Evolutionary conservation across 2,113 vertebrate genomes (phyloP).

Genomic region (Caretta caretta): DNA sequence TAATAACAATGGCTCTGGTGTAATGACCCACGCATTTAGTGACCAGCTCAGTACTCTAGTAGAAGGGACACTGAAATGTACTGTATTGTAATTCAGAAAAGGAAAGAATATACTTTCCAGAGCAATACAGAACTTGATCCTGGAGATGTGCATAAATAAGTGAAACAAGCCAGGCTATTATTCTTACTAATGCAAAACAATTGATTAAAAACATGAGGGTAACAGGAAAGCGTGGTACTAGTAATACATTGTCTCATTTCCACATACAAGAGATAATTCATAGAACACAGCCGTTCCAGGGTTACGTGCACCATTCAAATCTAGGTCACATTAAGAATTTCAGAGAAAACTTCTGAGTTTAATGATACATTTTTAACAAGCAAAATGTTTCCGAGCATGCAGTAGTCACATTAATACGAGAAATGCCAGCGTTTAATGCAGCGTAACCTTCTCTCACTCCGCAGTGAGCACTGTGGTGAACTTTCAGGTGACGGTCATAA

Average conservation of each 20-base stretch:
- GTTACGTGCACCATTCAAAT: slow-evolving; percentile 23
- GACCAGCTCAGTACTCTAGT: rapidly evolving
- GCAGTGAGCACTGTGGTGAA: neutral
- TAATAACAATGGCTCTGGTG: neutral
- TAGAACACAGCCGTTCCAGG: neutral
- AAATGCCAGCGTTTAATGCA: slow-evolving; percentile 11
- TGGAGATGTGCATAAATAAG: neutral
- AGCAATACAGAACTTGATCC: neutral
- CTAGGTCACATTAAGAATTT: slow-evolving; percentile 49
- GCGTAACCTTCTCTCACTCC: slow-evolving; percentile 37
- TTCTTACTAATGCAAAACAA: neutral
- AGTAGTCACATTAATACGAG: neutral
- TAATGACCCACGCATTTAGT: neutral
- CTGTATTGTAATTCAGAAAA: neutral
- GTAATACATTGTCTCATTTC: neutral
- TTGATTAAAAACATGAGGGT: rapidly evolving
- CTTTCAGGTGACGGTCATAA: slow-evolving; percentile 46
- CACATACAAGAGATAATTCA: neutral
- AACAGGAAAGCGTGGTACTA: neutral
- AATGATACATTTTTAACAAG: slow-evolving; percentile 30
- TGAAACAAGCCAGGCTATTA: neutral
- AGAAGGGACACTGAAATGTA: neutral
- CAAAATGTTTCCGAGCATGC: neutral
- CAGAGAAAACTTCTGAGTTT: slow-evolving; percentile 52
- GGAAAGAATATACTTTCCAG: neutral